phyloP scores from a whole-genome alignment of 2,797 vertebrate species.

The Lagocephalus sceleratus region DNA sequence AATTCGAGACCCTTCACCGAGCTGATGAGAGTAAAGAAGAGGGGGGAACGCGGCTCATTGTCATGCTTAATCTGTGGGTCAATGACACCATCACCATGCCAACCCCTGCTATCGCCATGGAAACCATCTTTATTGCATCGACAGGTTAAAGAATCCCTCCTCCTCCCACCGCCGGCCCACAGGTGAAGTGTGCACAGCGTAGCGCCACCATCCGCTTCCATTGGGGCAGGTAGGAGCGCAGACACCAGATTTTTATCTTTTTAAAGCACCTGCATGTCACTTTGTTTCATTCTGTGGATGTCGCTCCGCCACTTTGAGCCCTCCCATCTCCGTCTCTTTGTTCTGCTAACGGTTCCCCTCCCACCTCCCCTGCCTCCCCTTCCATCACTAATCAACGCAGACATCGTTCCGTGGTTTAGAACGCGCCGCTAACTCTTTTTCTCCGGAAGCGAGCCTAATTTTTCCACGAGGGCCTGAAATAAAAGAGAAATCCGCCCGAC shows the following conservation, averaged over 20 bases:
- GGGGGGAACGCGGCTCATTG: slow-evolving; percentile 58
- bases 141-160: slow-evolving; percentile 54
- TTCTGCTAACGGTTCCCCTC: slow-evolving; percentile 28
- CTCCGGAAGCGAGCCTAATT: too few relatives aligned
- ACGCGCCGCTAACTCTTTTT: too few relatives aligned
- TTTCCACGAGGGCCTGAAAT: too few relatives aligned
- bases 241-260: too few relatives aligned
- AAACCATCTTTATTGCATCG: slow-evolving; percentile 63
- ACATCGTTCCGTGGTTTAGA: slow-evolving; percentile 5
- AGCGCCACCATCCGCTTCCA: slow-evolving; percentile 47
- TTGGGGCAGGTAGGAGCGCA: slow-evolving; percentile 2
- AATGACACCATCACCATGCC: slow-evolving; percentile 73
- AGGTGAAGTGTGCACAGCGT: slow-evolving; percentile 45
- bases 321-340: neutral
- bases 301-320: neutral
- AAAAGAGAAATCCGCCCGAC: too few relatives aligned
- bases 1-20: slow-evolving; percentile 44
- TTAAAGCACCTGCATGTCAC: too few relatives aligned
- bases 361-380: neutral
- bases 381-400: slow-evolving; percentile 24
- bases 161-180: slow-evolving; percentile 13
- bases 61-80: slow-evolving; percentile 71
- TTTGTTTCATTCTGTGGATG: too few relatives aligned
- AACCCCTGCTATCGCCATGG: slow-evolving; percentile 65
- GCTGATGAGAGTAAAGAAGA: slow-evolving; percentile 24